Percentiles rank a stretch among this genome's conserved stretches.
Conservation (phyloP, 2,113 vertebrate genomes). For the Sylvilagus bachmani region DNA sequence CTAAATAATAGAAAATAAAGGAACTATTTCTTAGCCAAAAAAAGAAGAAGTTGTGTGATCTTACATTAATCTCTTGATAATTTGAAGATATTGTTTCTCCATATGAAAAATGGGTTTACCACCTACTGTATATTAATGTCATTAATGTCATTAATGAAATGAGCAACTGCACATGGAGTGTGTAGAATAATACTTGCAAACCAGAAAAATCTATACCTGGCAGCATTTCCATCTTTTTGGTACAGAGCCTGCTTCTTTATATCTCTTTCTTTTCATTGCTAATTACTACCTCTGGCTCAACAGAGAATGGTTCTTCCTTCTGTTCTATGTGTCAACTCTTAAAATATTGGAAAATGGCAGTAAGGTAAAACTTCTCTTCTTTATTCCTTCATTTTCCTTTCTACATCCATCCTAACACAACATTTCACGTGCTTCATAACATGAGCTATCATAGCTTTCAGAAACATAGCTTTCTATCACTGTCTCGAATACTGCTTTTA, state of each 20-base stretch:
- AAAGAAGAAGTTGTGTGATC: too few species aligned
- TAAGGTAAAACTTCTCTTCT: background rate
- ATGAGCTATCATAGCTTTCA: background rate
- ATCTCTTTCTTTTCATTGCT: background rate
- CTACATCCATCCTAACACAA: accelerated
- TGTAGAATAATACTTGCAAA: background rate
- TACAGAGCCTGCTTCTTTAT: background rate
- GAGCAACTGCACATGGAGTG: accelerated
- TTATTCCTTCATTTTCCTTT: background rate
- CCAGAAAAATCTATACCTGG: accelerated
- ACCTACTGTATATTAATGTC: background rate
- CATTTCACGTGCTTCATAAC: background rate
- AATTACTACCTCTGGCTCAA: background rate
- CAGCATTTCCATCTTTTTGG: background rate
- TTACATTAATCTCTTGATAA: too few species aligned
- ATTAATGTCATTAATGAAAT: too few species aligned
- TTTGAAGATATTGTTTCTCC: background rate
- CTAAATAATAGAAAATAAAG: too few species aligned
- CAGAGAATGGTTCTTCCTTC: background rate
- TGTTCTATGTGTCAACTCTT: background rate
- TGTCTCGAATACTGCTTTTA: background rate
- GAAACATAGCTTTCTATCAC: background rate
- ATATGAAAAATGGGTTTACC: background rate
- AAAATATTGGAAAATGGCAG: background rate
- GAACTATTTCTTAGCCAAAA: too few species aligned